Conservation (phyloP, 2,797 vertebrate species). For the Enteromius thamalakanensis region DNA sequence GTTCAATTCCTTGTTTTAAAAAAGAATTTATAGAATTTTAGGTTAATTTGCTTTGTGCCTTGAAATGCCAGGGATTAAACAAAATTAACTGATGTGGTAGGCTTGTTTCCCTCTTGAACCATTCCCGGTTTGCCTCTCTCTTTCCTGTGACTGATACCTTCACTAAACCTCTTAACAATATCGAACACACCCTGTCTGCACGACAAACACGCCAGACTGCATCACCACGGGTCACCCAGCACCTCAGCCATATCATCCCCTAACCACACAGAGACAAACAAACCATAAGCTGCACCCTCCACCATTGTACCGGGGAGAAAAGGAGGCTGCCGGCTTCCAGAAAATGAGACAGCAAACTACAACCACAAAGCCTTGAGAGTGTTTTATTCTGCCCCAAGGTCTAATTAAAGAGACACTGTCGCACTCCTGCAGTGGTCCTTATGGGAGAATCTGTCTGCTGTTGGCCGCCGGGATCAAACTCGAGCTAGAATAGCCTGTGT, state of each 20-base stretch:
- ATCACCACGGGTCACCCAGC: constrained; percentile 46
- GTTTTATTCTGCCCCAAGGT: constrained; percentile 39
- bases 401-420: constrained; percentile 47
- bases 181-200: constrained; percentile 16
- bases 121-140: constrained; percentile 69
- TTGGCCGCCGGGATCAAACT: constrained; percentile 28
- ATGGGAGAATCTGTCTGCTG: constrained; percentile 36
- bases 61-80: constrained; percentile 73
- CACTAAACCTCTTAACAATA: constrained; percentile 39
- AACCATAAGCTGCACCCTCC: constrained; percentile 44
- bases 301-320: constrained; percentile 20
- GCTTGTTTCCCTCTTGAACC: constrained; percentile 62
- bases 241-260: constrained; percentile 47
- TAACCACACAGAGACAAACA: constrained; percentile 58
- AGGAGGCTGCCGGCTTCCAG: constrained; percentile 2
- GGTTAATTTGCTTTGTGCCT: constrained; percentile 8
- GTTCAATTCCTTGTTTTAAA: constrained; percentile 17
- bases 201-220: constrained; percentile 37
- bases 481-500: constrained; percentile 8
- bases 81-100: constrained; percentile 65
- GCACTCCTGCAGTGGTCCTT: constrained; percentile 24
- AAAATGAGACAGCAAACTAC: constrained; percentile 26
- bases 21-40: constrained; percentile 5
- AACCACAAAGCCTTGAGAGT: constrained; percentile 18
- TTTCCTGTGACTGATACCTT: constrained; percentile 34